phyloP scores from a whole-genome alignment of 2,797 vertebrate genomes.

The Linurgus olivaceus region DNA sequence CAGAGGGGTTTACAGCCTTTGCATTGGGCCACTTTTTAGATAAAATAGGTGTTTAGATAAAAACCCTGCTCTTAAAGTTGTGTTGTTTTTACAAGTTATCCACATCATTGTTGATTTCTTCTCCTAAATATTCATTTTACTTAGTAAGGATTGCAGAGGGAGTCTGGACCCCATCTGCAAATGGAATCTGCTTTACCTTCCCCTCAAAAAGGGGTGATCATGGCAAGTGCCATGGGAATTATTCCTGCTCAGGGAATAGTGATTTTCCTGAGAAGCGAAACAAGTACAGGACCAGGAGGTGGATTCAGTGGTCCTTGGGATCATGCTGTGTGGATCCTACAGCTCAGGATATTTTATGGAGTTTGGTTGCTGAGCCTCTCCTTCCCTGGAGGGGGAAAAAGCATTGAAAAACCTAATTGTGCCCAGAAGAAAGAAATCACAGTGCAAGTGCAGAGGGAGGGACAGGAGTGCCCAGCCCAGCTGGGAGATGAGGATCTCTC shows the following conservation, averaged over 20 bases:
- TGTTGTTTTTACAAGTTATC: not conserved
- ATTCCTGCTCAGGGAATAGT: not conserved
- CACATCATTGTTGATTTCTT: fast-evolving
- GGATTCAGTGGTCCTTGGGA: not conserved
- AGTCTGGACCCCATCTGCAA: not conserved
- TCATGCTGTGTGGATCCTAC: not conserved
- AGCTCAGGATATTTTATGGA: not conserved
- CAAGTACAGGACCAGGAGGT: not conserved
- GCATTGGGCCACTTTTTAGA: not conserved
- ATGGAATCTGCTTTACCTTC: not conserved
- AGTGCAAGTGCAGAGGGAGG: not conserved
- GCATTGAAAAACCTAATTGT: not conserved
- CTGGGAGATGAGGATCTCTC: not conserved
- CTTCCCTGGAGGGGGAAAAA: not conserved
- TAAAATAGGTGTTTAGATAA: not conserved
- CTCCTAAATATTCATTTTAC: not conserved
- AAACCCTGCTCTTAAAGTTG: not conserved
- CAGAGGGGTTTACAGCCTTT: not conserved
- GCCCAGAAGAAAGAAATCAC: not conserved
- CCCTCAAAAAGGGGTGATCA: not conserved
- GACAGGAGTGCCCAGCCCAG: not conserved
- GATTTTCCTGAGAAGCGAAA: not conserved
- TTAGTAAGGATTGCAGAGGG: not conserved
- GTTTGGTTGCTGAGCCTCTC: not conserved
- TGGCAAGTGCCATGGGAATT: not conserved